phyloP scores from a whole-genome alignment of 37 sponge, comb jelly and placozoan genomes.

The Spongilla lacustris region DNA sequence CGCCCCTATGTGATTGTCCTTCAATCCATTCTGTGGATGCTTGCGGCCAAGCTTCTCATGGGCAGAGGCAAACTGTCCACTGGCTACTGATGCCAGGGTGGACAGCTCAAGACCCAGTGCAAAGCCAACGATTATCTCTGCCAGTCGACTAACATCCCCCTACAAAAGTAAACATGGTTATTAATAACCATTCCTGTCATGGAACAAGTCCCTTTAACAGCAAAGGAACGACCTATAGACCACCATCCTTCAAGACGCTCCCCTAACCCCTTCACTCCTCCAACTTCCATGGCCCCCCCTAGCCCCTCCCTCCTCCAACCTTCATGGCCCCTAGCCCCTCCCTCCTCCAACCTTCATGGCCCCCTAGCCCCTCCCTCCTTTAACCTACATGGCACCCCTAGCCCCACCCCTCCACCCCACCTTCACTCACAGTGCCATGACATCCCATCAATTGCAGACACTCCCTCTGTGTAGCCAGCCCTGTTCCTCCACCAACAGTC shows the following conservation, averaged over 20 bases:
- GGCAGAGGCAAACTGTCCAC: constrained; percentile 81
- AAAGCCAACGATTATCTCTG: constrained; percentile 77
- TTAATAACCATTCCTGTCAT: no score
- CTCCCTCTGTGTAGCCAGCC: constrained; percentile 79
- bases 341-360: no score
- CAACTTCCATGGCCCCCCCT: no score
- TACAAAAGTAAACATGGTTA: constrained; percentile 24
- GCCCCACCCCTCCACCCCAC: no score
- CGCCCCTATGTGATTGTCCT: constrained; percentile 28
- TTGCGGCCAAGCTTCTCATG: constrained; percentile 83
- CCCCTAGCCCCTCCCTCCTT: no score
- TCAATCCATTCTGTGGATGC: constrained; percentile 62
- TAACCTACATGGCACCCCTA: no score
- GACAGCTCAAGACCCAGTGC: constrained; percentile 75
- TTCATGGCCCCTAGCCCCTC: no score
- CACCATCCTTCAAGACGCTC: background rate
- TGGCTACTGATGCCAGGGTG: constrained; percentile 58
- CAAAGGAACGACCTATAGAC: no score
- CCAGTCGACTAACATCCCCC: constrained; percentile 49
- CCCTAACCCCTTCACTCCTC: no score
- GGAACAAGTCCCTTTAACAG: no score
- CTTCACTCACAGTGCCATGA: constrained; percentile 58
- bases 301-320: no score
- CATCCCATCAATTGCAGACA: constrained; percentile 83
- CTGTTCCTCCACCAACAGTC: constrained; percentile 82